Evolutionary conservation across 2,113 vertebrate genomes (phyloP).

Genomic region (Neodontobutis hainanensis): DNA sequence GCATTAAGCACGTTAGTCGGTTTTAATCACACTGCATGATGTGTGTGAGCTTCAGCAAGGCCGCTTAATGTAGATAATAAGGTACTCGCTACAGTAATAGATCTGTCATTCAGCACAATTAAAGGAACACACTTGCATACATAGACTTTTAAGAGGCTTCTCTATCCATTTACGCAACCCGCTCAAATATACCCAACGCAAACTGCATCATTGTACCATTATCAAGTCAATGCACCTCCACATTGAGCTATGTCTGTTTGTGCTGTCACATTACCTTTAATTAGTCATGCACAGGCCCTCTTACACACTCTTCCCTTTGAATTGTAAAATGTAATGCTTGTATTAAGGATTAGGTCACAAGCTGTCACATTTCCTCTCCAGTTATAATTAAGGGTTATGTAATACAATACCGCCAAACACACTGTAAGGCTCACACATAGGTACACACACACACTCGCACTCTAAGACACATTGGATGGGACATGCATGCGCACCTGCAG

Average conservation of each 20-base stretch:
- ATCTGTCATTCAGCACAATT: constrained; percentile 67
- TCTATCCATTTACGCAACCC: constrained; percentile 12
- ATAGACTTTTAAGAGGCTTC: constrained; percentile 13
- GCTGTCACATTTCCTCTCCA: constrained; percentile 68
- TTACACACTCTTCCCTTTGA: constrained; percentile 32
- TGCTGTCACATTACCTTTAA: constrained; percentile 53
- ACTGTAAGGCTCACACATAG: constrained; percentile 15
- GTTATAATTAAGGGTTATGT: constrained; percentile 72
- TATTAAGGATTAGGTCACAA: constrained; percentile 72
- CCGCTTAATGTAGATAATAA: constrained; percentile 69
- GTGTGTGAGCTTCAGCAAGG: constrained; percentile 40
- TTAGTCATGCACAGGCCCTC: constrained; percentile 16
- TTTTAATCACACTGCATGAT: constrained; percentile 60
- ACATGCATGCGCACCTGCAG: too few relatives aligned
- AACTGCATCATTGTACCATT: constrained; percentile 30
- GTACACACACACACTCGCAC: neutral
- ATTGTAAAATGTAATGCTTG: constrained; percentile 60
- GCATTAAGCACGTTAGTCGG: constrained; percentile 44
- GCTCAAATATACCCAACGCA: neutral
- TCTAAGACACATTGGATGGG: neutral
- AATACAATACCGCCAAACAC: constrained; percentile 47
- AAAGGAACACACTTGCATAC: constrained; percentile 41
- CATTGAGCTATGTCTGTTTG: constrained; percentile 36
- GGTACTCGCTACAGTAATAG: constrained; percentile 60
- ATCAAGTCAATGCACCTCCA: constrained; percentile 49